Base-by-base conservation (phyloP, 2,113 vertebrate genomes). In the Trematomus loennbergii region DNA sequence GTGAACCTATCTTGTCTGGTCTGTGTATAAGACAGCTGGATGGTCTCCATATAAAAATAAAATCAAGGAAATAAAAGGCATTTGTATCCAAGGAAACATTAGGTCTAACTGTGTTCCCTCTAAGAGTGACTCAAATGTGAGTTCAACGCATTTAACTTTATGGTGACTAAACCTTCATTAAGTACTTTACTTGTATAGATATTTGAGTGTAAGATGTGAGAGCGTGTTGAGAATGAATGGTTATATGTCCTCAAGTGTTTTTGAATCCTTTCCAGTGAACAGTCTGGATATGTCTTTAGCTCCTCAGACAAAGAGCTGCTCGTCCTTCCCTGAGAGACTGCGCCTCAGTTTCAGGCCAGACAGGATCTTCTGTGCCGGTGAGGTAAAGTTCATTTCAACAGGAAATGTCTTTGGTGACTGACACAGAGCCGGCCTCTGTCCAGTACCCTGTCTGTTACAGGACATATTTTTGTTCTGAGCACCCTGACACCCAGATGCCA, bases 221-320 rank as follows among this genome's bases (percentile, higher is more conserved):
- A 36, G 36, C 36, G 7, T 36, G 36, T 36, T 36, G 36, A 36
- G 36, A 36, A 71, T 62, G 10, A 20, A 59, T 33, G 1, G 52
- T 36, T 50, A 11, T 13, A 63, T 5, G 12, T 54, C 22, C 3
- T 66, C 40, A 29, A 57, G 46, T 48, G 25, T 16, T 53, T 40
- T 40, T 68, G 12, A 58, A 72, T 78, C 16, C 43, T 49, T 68
- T 63, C 25, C 20, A 59, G 63, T 62, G 4, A 54, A 57, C 50
- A n/a, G 25, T 62, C 33, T 36, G 18, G 0, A 67, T 22, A 50
- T 18, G 33, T 84, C 18, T 33, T 2, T 57, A 3, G 48, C 9
- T 33, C 2, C 17, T 95, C 72, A 95, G 60, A 95, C 94, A 88
- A 95, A 96, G n/a, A 95, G 89, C 79, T 94, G 91, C 79, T 94